Evolutionary conservation across 2,797 vertebrate species (phyloP), one percentile per base, ranked within the genome.

Genomic region (Uromys caudimaculatus): DNA sequence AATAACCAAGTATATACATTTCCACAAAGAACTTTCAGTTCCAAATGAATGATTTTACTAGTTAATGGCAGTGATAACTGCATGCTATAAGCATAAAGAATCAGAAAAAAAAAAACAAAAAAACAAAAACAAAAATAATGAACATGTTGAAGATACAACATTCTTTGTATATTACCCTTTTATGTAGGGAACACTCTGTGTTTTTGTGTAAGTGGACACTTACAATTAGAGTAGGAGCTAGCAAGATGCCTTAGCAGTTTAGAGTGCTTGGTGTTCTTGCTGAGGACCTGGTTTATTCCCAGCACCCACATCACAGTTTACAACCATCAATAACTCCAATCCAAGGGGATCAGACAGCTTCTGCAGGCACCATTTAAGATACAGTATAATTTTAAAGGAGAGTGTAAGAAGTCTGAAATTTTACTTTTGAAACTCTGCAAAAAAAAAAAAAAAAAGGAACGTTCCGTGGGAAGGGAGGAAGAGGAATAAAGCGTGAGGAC

Each of bases 31-130:
- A 69, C 75, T 29, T 29, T 56, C 76, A 93, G 35, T n/a, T 64
- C 77, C 81, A 83, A 93, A 90, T 32, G 38, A 90, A 13, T 58
- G 3, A 71, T 77, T 94, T 78, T 77, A 86, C 75, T 95, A 64
- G 71, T 32, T 50, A 90, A n/a, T 54, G 16, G 32, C 52, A 58
- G n/a, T 67, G 62, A 27, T 52, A 64, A 78, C 6, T 27, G 23
- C n/a, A 83, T 32, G 27, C 38, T 75, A 2, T 41, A 81, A 88
- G 35, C 32, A 27, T 62, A 75, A 86, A 76, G 23, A 64, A 69
- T 21, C 47, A 67, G 13, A 67, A 67, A 67, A 13, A 35, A 35
- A 35, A 19, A 23, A 58, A 58, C 17, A 1, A 56, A 56, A 50
- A 47, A 44, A 27, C 23, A 77, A 77, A 75, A 47, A 76, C n/a